Percentiles rank a stretch among this genome's conserved stretches.
phyloP scores from a whole-genome alignment of 2,797 vertebrate species.

The Gymnocypris eckloni region DNA sequence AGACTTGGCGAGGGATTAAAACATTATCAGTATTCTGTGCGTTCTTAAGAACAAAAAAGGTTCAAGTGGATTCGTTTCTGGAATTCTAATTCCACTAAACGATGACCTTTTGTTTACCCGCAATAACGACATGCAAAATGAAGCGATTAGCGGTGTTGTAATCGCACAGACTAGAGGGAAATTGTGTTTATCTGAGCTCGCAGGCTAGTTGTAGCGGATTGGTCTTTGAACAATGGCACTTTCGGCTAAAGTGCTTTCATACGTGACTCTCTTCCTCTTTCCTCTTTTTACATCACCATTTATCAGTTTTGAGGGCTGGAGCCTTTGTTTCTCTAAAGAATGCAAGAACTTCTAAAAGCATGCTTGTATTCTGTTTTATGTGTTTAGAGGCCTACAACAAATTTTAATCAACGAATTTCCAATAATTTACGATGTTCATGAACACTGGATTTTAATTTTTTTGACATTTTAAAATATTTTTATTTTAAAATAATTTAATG shows the following conservation, averaged over 20 bases:
- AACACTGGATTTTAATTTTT: not conserved
- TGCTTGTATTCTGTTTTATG: not conserved
- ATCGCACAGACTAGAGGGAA: conserved; percentile 58
- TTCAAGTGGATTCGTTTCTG: conserved; percentile 16
- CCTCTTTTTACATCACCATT: conserved; percentile 14
- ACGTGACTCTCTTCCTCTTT: not conserved
- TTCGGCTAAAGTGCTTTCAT: conserved; percentile 35
- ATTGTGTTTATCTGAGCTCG: conserved; percentile 59
- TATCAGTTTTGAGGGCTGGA: not conserved
- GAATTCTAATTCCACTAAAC: conserved; percentile 46
- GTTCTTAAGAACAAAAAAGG: not conserved
- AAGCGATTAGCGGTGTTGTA: conserved; percentile 50
- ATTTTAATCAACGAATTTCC: not conserved
- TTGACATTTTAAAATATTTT: not conserved
- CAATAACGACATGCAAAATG: not conserved
- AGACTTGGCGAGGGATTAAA: conserved; percentile 13
- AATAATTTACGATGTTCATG: not conserved
- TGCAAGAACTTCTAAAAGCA: not conserved
- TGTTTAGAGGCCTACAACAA: not conserved
- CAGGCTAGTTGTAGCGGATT: conserved; percentile 26
- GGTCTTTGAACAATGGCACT: conserved; percentile 45
- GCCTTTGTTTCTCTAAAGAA: not conserved
- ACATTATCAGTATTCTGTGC: not conserved
- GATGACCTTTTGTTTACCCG: conserved; percentile 52
- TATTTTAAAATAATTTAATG: not conserved